Evolutionary conservation across 2,888 invertebrate species (phyloP).

Genomic region (Sclerodermus sp.): DNA sequence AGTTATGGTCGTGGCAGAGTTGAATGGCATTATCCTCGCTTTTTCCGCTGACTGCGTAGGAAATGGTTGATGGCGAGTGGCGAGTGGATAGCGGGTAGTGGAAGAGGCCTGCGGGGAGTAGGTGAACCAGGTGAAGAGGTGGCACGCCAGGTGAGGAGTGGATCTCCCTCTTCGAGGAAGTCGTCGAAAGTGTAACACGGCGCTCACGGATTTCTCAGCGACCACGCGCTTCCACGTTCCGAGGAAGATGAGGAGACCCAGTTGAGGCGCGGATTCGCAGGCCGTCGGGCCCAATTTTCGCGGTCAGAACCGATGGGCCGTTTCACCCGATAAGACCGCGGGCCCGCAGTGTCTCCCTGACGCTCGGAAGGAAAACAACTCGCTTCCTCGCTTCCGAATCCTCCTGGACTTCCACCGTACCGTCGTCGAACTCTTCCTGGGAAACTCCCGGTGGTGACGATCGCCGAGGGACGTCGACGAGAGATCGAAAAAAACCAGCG

Average conservation of each 20-base stretch:
- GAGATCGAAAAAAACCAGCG: too few relatives aligned
- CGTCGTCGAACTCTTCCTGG: too few relatives aligned
- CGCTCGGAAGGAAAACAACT: too few relatives aligned
- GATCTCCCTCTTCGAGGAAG: slow-evolving; percentile 15
- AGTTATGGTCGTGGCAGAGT: background rate
- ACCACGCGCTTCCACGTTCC: slow-evolving; percentile 1
- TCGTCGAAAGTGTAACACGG: slow-evolving; percentile 31
- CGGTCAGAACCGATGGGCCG: background rate
- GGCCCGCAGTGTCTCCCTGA: background rate
- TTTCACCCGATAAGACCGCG: background rate
- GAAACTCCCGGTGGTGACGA: too few relatives aligned
- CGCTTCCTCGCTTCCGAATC: too few relatives aligned
- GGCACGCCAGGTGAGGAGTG: background rate
- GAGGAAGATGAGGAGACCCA: slow-evolving; percentile 6
- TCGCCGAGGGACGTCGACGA: too few relatives aligned
- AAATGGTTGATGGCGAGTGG: slow-evolving; percentile 3
- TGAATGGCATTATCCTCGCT: background rate
- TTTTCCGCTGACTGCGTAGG: background rate
- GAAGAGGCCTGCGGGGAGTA: background rate
- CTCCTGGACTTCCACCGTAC: too few relatives aligned
- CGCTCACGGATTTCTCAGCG: slow-evolving; percentile 14
- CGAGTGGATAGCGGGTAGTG: background rate
- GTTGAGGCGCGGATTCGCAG: background rate
- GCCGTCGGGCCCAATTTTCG: background rate
- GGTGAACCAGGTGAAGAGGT: background rate